These are phyloP conservation scores for Brachyhypopomus occidentalis DNA, from an alignment of 2,113 vertebrate genomes.

Conservation along the genomic window DNA sequence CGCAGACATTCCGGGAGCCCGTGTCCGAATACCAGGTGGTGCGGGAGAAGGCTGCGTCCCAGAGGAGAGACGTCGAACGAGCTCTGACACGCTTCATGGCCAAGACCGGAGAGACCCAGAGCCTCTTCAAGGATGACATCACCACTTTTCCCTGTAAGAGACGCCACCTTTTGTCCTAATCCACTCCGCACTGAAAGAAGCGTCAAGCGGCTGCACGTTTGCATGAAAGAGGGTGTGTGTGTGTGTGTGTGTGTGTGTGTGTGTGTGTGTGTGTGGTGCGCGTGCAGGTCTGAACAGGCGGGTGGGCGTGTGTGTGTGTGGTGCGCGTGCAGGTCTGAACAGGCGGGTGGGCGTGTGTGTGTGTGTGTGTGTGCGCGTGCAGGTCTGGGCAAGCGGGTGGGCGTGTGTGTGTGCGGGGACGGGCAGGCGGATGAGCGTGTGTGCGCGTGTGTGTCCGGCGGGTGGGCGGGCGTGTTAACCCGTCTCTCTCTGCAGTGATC, in stretches of 20 bases:
- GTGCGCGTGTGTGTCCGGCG: neutral
- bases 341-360: no score
- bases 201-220: neutral
- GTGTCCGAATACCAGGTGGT: conserved; percentile 94
- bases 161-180: neutral
- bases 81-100: conserved; percentile 98
- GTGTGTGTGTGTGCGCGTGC: neutral
- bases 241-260: no score
- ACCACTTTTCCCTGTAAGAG: conserved; percentile 90
- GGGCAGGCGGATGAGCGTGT: no score
- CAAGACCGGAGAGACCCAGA: conserved; percentile 95
- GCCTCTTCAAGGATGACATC: conserved; percentile 94
- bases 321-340: no score
- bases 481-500: conserved; percentile 79
- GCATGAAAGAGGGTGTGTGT: neutral
- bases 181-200: neutral
- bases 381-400: no score
- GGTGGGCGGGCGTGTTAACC: no score
- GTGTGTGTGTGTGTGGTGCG: neutral
- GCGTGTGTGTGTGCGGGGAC: no score
- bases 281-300: no score
- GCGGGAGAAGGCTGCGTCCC: conserved; percentile 92
- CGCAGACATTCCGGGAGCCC: conserved; percentile 90
- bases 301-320: no score
- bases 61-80: conserved; percentile 91